Evolutionary conservation across 2,797 vertebrate genomes (phyloP).

Genomic region (Hyperoplus lanceolatus): DNA sequence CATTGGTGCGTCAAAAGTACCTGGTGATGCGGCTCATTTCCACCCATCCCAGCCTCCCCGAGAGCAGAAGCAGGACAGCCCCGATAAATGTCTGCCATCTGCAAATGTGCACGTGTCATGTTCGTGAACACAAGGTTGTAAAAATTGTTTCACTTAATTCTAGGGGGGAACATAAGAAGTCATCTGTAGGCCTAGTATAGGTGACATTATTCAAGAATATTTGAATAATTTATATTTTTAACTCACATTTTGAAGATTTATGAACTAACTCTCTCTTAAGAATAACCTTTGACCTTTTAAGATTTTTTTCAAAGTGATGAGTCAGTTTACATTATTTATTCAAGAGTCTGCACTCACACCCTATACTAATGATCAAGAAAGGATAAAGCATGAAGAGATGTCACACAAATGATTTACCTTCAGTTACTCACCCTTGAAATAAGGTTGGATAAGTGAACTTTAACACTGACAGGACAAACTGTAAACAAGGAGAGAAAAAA

Average conservation of each 20-base stretch:
- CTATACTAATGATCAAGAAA: background rate
- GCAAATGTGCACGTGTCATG: background rate
- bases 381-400: background rate
- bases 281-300: background rate
- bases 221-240: background rate
- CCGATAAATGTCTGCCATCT: slow-evolving; percentile 96
- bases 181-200: background rate
- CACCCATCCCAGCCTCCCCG: slow-evolving; percentile 92
- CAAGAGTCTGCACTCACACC: background rate
- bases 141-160: background rate
- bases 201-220: background rate
- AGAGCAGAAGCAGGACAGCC: slow-evolving; percentile 89
- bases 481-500: slow-evolving; percentile 53
- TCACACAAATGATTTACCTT: background rate
- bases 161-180: background rate
- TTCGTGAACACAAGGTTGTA: background rate
- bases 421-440: slow-evolving; percentile 95
- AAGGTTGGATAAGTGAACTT: slow-evolving; percentile 98
- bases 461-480: slow-evolving; percentile 97
- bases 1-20: slow-evolving; percentile 68
- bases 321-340: background rate
- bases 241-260: background rate
- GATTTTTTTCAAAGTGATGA: too few species aligned
- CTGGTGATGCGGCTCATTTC: slow-evolving; percentile 90
- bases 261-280: background rate